Conservation (phyloP, 2,888 invertebrate genomes). For the Chaitophorus viminalis region DNA sequence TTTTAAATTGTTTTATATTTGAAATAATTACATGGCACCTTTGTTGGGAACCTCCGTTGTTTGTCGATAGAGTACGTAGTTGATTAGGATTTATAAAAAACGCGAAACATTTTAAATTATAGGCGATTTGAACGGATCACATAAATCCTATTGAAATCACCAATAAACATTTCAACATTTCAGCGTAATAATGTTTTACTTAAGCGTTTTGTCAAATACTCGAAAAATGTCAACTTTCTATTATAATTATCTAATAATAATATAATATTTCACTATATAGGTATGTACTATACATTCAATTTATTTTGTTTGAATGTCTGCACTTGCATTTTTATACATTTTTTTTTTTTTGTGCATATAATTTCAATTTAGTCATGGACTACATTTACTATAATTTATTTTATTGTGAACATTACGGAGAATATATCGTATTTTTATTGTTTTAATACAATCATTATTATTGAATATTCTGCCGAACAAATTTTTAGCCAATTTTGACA, state of each 20-base stretch:
- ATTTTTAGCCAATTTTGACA: constrained; percentile 28
- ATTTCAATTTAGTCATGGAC: constrained; percentile 36
- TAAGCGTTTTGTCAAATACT: too few species aligned
- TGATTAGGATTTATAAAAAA: too few species aligned
- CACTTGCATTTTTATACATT: background rate
- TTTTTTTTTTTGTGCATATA: background rate
- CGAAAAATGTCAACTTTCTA: background rate
- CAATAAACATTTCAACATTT: too few species aligned
- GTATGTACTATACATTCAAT: background rate
- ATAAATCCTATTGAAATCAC: too few species aligned
- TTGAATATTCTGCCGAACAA: background rate
- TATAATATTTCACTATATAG: background rate
- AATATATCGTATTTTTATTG: background rate
- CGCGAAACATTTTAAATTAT: too few species aligned
- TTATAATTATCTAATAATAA: background rate
- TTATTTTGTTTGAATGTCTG: background rate
- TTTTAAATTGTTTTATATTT: too few species aligned
- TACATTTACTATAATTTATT: constrained; percentile 1
- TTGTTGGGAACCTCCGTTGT: too few species aligned
- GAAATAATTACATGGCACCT: too few species aligned
- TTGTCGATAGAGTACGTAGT: too few species aligned
- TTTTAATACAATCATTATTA: constrained; percentile 2
- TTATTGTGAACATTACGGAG: background rate
- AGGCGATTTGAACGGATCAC: too few species aligned
- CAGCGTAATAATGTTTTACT: too few species aligned